A percentile compares a stretch with the other conserved stretches of the same genome.
These are phyloP conservation scores for Leptosomus discolor DNA, from an alignment of 2,113 vertebrate genomes.

Conservation along the genomic window DNA sequence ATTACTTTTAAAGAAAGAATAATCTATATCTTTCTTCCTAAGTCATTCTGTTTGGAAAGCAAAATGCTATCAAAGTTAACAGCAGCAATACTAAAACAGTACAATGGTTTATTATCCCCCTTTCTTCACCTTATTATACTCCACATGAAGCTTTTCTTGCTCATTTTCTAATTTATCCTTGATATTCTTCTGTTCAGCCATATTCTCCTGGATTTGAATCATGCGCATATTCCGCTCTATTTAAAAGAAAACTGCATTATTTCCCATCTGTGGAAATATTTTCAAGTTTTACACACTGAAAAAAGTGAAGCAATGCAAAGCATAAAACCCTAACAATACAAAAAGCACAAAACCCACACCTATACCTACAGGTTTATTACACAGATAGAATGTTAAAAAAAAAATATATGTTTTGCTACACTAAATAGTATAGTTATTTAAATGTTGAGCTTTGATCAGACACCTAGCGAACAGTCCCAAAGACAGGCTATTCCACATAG, in stretches of 20 bases:
- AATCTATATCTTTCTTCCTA: background rate
- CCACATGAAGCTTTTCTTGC: constrained; percentile 96
- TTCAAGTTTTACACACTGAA: background rate
- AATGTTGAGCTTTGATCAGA: background rate
- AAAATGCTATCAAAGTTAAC: background rate
- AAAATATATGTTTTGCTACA: background rate
- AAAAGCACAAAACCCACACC: background rate
- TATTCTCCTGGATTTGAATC: constrained; percentile 99
- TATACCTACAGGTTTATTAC: background rate
- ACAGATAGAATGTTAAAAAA: too few relatives aligned
- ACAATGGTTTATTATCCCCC: background rate
- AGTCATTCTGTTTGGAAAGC: background rate
- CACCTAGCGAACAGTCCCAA: background rate
- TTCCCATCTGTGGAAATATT: background rate
- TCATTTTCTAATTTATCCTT: constrained; percentile 98
- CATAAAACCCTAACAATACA: background rate
- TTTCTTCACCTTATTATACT: constrained; percentile 91
- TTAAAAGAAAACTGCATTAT: constrained; percentile 58
- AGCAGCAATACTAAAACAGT: background rate
- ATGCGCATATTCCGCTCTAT: constrained; percentile 98
- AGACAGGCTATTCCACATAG: background rate
- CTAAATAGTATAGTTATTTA: background rate
- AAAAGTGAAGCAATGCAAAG: background rate
- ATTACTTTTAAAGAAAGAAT: background rate
- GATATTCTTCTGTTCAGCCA: constrained; percentile 96